Evolutionary conservation across 2,113 vertebrate genomes (phyloP).

Genomic region (Trinectes maculatus): DNA sequence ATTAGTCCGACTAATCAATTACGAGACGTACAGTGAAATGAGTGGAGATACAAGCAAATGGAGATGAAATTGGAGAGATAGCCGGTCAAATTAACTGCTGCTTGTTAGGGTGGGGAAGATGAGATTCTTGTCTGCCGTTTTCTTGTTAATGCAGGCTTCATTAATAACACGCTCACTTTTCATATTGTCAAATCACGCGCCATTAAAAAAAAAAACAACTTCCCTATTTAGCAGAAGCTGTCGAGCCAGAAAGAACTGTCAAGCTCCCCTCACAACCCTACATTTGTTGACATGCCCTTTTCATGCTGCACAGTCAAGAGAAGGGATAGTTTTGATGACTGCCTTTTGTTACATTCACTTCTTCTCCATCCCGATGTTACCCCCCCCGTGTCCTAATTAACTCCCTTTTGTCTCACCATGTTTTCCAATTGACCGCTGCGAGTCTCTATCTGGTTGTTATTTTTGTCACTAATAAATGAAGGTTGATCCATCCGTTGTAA

Average conservation of each 20-base stretch:
- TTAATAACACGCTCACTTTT: conserved; percentile 67
- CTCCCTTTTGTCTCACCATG: conserved; percentile 73
- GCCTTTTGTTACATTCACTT: conserved; percentile 62
- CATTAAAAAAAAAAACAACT: conserved; percentile 23
- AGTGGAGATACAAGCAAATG: conserved; percentile 67
- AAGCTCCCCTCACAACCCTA: conserved; percentile 20
- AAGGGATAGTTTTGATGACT: conserved; percentile 63
- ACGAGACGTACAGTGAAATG: conserved; percentile 67
- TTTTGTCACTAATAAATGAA: conserved; percentile 72
- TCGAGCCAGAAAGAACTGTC: conserved; percentile 50
- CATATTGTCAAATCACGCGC: conserved; percentile 51
- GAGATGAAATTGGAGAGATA: conserved; percentile 72
- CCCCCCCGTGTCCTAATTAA: conserved; percentile 74
- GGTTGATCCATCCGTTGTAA: conserved; percentile 73
- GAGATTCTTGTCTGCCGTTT: conserved; percentile 69
- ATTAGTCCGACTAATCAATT: conserved; percentile 73
- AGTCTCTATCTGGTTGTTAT: conserved; percentile 69
- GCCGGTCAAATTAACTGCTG: conserved; percentile 72
- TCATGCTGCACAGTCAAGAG: conserved; percentile 61
- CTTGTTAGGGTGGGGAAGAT: conserved; percentile 73
- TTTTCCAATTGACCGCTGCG: conserved; percentile 68
- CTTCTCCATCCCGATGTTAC: conserved; percentile 10
- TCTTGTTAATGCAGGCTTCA: conserved; percentile 56
- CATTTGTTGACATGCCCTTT: conserved; percentile 70
- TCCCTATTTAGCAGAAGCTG: conserved; percentile 34